Percentiles rank a stretch among this genome's conserved stretches.
phyloP scores from a whole-genome alignment of 2,113 vertebrate species.

The Haemorhous mexicanus region DNA sequence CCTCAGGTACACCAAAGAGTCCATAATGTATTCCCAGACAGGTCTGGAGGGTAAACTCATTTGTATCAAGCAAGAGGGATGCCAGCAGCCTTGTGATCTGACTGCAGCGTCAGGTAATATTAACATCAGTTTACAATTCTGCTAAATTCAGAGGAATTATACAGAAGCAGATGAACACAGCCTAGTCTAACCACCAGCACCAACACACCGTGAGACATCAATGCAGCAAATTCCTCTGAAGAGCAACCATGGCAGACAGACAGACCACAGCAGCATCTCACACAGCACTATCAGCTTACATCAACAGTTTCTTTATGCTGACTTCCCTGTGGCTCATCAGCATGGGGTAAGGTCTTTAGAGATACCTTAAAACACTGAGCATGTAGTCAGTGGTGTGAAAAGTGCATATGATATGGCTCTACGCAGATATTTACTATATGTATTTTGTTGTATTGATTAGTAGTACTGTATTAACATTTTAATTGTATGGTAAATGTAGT shows the following conservation, averaged over 20 bases:
- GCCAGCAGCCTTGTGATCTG: neutral
- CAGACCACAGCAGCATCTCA: neutral
- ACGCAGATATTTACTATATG: too few relatives aligned
- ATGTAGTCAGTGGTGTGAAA: accelerated
- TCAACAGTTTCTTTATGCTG: neutral
- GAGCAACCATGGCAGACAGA: neutral
- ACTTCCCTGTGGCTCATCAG: neutral
- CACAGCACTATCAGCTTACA: neutral
- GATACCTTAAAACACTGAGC: neutral
- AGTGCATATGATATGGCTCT: too few relatives aligned
- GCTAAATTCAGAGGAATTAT: neutral
- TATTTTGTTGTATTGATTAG: too few relatives aligned
- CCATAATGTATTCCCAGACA: neutral
- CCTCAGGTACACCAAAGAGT: neutral
- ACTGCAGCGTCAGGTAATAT: neutral
- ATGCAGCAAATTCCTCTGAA: neutral
- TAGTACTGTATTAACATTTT: too few relatives aligned
- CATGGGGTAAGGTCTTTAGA: neutral
- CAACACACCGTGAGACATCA: neutral
- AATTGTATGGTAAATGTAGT: too few relatives aligned
- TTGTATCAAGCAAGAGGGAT: neutral
- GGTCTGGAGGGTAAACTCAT: neutral
- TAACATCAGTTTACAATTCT: neutral
- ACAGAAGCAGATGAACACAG: neutral
- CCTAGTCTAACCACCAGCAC: neutral